Percentiles rank a stretch among this genome's conserved stretches.
Evolutionary conservation across 2,888 invertebrate species (phyloP).

Genomic region (Phytoseiulus persimilis): DNA sequence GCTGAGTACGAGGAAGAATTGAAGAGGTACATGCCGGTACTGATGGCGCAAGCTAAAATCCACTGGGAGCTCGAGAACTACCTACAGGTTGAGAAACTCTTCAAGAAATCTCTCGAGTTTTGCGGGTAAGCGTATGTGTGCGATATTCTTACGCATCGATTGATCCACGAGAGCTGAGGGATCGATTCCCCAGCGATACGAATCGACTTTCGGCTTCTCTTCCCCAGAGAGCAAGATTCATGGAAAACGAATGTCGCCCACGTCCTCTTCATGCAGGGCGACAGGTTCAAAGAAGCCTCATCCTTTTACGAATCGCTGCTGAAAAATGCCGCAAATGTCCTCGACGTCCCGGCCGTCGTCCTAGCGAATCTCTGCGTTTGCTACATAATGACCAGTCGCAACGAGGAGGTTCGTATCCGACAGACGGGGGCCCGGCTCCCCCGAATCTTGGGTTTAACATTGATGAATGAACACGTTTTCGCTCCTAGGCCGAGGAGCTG

Average conservation of each 20-base stretch:
- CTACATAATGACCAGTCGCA: slow-evolving; percentile 97
- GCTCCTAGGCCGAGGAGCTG: slow-evolving; percentile 71
- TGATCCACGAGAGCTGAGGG: too few species aligned
- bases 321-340: slow-evolving; percentile 82
- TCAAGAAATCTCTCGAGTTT: slow-evolving; percentile 92
- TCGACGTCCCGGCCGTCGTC: slow-evolving; percentile 92
- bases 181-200: too few species aligned
- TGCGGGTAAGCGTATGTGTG: slow-evolving; percentile 54
- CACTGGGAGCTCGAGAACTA: slow-evolving; percentile 97
- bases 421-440: too few species aligned
- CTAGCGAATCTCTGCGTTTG: slow-evolving; percentile 96
- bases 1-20: slow-evolving; percentile 82
- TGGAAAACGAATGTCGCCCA: slow-evolving; percentile 98
- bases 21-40: slow-evolving; percentile 79
- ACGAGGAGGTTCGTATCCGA: slow-evolving; percentile 64
- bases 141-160: not conserved
- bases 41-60: slow-evolving; percentile 99
- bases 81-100: slow-evolving; percentile 88
- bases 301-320: slow-evolving; percentile 97
- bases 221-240: slow-evolving; percentile 74
- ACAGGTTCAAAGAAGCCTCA: slow-evolving; percentile 93
- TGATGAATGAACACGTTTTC: not conserved
- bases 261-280: slow-evolving; percentile 97
- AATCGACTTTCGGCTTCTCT: too few species aligned
- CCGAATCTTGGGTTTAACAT: too few species aligned